phyloP scores from a whole-genome alignment of 2,888 invertebrate genomes.

The Pterostichus niger region DNA sequence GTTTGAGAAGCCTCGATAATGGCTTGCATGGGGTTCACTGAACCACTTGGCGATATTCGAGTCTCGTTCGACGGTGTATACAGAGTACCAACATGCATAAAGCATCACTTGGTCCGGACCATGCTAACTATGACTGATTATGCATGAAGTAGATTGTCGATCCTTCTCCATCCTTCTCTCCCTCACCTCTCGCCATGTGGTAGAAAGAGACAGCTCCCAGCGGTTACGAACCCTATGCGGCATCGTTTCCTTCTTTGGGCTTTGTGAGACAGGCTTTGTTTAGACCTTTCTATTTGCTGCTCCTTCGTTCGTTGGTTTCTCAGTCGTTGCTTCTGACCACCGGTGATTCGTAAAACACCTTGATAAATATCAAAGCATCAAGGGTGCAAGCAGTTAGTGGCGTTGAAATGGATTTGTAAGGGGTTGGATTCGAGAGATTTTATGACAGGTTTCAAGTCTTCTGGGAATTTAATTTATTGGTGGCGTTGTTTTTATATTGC shows the following conservation, averaged over 20 bases:
- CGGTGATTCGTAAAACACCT: conserved; percentile 15
- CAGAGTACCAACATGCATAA: conserved; percentile 38
- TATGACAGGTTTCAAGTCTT: conserved; percentile 1
- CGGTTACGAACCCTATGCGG: conserved; percentile 18
- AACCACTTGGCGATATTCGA: conserved; percentile 41
- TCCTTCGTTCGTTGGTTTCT: not conserved
- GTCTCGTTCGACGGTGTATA: conserved; percentile 11
- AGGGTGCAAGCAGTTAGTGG: not conserved
- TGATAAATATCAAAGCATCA: not conserved
- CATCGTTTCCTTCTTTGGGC: conserved; percentile 16
- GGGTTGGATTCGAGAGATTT: not conserved
- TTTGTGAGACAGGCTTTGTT: conserved; percentile 22
- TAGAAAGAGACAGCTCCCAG: not conserved
- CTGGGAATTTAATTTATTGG: not conserved
- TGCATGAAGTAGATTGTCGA: conserved; percentile 44
- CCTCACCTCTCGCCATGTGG: not conserved
- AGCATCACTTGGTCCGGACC: conserved; percentile 41
- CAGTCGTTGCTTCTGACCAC: not conserved
- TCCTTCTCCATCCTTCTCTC: conserved; percentile 3
- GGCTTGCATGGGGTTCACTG: conserved; percentile 12
- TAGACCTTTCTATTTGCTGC: not conserved
- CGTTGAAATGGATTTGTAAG: not conserved
- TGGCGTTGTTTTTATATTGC: not conserved
- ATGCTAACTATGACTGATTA: conserved; percentile 53
- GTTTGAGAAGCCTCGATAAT: not conserved